A percentile compares a stretch with the other conserved stretches of the same genome.
phyloP scores from a whole-genome alignment of 2,113 vertebrate species.

The Oncorhynchus mykiss region DNA sequence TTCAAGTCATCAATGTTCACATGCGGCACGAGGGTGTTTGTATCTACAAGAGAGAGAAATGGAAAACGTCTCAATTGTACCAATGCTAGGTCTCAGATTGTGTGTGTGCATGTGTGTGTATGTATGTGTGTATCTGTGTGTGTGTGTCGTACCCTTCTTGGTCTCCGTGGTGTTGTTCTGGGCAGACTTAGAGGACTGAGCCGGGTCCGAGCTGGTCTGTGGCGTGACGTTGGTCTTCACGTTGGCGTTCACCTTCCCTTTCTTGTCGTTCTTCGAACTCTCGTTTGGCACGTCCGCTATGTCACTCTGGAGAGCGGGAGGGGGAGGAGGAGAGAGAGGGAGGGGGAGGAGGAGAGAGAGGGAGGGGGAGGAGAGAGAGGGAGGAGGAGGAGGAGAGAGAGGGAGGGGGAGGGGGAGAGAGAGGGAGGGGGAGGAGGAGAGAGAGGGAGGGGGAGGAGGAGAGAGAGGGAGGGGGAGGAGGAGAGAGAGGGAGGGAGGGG shows the following conservation, averaged over 20 bases:
- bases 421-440: background rate
- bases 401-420: background rate
- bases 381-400: too few relatives aligned
- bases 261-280: slow-evolving; percentile 92
- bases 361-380: too few relatives aligned
- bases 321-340: background rate
- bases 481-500: too few relatives aligned
- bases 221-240: slow-evolving; percentile 89
- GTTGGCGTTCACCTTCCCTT: slow-evolving; percentile 86
- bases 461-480: background rate
- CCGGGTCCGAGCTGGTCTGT: slow-evolving; percentile 89
- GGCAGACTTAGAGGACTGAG: slow-evolving; percentile 74
- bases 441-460: too few relatives aligned
- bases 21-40: slow-evolving; percentile 85
- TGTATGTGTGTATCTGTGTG: background rate
- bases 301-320: slow-evolving; percentile 83
- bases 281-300: slow-evolving; percentile 97
- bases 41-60: slow-evolving; percentile 71
- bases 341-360: background rate
- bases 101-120: background rate
- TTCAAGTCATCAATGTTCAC: slow-evolving; percentile 97
- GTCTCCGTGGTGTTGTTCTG: slow-evolving; percentile 78
- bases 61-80: background rate
- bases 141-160: slow-evolving; percentile 81
- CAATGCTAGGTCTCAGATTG: background rate